Percentiles rank a stretch among this genome's conserved stretches.
phyloP scores from a whole-genome alignment of 2,888 invertebrate genomes.

The Steromphala cineraria region DNA sequence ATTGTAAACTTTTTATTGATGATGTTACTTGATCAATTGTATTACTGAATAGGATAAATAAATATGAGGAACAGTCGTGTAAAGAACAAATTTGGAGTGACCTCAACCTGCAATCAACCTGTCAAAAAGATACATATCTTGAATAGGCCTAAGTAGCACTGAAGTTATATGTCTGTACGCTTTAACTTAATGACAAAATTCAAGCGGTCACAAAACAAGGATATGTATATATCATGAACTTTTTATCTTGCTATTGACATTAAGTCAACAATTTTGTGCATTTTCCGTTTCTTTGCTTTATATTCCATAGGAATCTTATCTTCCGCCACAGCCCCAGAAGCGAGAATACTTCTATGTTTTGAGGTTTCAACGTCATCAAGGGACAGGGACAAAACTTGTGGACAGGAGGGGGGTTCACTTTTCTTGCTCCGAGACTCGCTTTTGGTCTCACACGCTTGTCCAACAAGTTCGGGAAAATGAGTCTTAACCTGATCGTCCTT shows the following conservation, averaged over 20 bases:
- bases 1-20: too few species aligned
- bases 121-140: too few species aligned
- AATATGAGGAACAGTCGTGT: too few species aligned
- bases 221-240: too few species aligned
- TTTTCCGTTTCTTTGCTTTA: not conserved
- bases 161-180: too few species aligned
- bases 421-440: not conserved
- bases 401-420: not conserved
- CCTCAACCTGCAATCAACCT: too few species aligned
- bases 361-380: not conserved
- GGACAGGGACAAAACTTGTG: not conserved
- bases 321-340: not conserved
- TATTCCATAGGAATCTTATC: slow-evolving; percentile 1
- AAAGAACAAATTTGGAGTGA: too few species aligned
- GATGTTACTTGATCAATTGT: too few species aligned
- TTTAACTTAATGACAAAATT: too few species aligned
- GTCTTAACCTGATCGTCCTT: not conserved
- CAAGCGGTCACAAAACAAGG: too few species aligned
- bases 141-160: too few species aligned
- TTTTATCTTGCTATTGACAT: slow-evolving; percentile 2
- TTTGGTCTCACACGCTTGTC: not conserved
- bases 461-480: slow-evolving; percentile 1
- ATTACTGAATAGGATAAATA: too few species aligned
- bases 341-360: not conserved
- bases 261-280: not conserved